Conservation (phyloP, 2,888 invertebrate genomes). For the Eupsilia transversa region DNA sequence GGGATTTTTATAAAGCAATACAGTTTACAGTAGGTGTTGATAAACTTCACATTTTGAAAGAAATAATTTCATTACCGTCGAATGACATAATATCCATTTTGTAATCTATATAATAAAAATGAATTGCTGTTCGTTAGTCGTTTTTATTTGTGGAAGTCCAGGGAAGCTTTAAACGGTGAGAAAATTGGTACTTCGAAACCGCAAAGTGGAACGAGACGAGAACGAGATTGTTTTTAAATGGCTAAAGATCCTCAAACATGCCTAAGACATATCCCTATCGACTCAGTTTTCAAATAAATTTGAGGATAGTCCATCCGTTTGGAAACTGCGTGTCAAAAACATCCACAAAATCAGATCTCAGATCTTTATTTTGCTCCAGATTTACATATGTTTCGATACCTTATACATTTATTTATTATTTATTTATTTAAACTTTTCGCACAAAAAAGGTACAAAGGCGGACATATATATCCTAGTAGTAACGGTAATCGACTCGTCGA, state of each 20-base stretch:
- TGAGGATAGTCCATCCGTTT: neutral
- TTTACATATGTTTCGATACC: neutral
- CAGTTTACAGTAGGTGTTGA: neutral
- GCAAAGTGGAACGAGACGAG: neutral
- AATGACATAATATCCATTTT: neutral
- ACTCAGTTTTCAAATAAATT: neutral
- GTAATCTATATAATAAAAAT: too few relatives aligned
- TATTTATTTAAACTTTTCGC: too few relatives aligned
- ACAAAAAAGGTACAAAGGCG: too few relatives aligned
- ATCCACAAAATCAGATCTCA: neutral
- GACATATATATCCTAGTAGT: neutral
- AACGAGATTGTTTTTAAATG: neutral
- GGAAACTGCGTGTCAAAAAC: neutral
- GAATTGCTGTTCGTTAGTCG: too few relatives aligned
- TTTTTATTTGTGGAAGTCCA: too few relatives aligned
- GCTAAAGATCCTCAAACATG: neutral
- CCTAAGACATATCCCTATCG: too few relatives aligned
- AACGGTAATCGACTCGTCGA: neutral
- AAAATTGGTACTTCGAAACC: neutral
- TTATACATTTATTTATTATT: too few relatives aligned
- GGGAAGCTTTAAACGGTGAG: too few relatives aligned
- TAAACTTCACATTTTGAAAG: neutral
- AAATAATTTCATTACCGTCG: neutral
- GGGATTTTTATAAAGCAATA: neutral
- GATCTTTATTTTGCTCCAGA: neutral